Evolutionary conservation across 2,113 vertebrate species (phyloP), one percentile per base, ranked within the genome.

Genomic region (Myiozetetes cayanensis): DNA sequence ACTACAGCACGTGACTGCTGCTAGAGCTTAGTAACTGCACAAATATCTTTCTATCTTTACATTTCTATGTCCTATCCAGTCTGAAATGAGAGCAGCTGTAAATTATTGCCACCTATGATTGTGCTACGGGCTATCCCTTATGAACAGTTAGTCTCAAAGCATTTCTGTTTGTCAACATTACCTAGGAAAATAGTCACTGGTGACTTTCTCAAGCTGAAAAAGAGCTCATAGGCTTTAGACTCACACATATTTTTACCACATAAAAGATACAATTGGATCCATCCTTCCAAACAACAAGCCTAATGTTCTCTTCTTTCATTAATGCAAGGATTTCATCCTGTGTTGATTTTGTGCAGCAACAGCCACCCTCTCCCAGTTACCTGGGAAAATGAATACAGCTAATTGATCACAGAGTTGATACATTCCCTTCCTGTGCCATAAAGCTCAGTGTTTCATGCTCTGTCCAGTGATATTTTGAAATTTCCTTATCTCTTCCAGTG

Each of bases 21-120:
- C 49, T 65, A 79, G 66, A 89, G 87, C 61, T 70, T 30, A 70
- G 53, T 62, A 79, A 85, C 23, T 79, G 66, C 73, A 83, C 44
- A 89, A 85, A 53, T 70, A 85, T 76, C 80, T 71, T 84, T 88
- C 53, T 94, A 27, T 73, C 91, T 93, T 91, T 65, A 82, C 58
- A 16, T 82, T 89, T 85, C 28, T 46, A 43, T 91, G 61, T 33
- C 62, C 89, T 58, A 94, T 76, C n/a, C 49, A 79, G 53, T 43
- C 66, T 85, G 62, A 56, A 97, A 93, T 73, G 84, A 82, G 53
- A 93, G 37, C 41, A 93, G 62, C 37, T 89, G 25, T 85, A 82
- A 89, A 70, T 87, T 89, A 82, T 58, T 70, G 61, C n/a, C 37
- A 49, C 1, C 1, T 61, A 33, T 37, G 49, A 76, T 66, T 95